Base-by-base conservation (phyloP, 2,113 vertebrate genomes). In the Stegastes partitus region DNA sequence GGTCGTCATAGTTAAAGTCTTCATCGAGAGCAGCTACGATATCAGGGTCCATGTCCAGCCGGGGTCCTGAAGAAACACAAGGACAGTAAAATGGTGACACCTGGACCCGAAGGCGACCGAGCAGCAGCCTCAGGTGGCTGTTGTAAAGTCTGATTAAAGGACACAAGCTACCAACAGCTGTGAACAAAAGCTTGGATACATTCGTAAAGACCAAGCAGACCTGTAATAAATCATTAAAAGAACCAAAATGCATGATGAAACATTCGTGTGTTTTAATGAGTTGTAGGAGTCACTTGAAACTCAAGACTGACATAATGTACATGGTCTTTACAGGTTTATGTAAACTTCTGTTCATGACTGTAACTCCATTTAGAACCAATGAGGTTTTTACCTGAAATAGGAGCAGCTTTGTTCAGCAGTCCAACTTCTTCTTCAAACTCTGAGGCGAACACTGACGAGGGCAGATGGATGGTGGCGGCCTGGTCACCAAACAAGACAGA, bases 351-450 rank as follows among this genome's bases (percentile, higher is more conserved):
- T 34, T 34, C 6, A 34, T 9, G 8, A 42, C 11, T 42, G 39
- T 15, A 11, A 42, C 12, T 42, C 2, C 15, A 18, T 55, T 37
- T 67, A 6, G n/a, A 26, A 25, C 8, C 0, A 14, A 26, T 3
- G 19, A 2, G 53, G n/a, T 2, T 1, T 61, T 85, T 91, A 99
- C 98, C 98, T 95, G 96, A 96, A 89, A 99, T 79, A 0, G 98
- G 98, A 84, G 97, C 98, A 19, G 98, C 98, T 96, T 99, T 99
- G 92, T 99, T 99, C 91, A 99, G 94, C 21, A 99, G 92, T 64
- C 98, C 98, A 19, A 98, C 95, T 64, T 97, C 95, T 86, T 99
- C 98, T 85, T 99, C 98, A 92, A 99, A 99, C 82, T 97, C 97
- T 0, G 98, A 97, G 34, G 98, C 98, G 79, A 99, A 99, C 61